Evolutionary conservation across 2,113 vertebrate genomes (phyloP), one percentile per base, ranked within the genome.

Genomic region (Apistogramma diplotaenia): DNA sequence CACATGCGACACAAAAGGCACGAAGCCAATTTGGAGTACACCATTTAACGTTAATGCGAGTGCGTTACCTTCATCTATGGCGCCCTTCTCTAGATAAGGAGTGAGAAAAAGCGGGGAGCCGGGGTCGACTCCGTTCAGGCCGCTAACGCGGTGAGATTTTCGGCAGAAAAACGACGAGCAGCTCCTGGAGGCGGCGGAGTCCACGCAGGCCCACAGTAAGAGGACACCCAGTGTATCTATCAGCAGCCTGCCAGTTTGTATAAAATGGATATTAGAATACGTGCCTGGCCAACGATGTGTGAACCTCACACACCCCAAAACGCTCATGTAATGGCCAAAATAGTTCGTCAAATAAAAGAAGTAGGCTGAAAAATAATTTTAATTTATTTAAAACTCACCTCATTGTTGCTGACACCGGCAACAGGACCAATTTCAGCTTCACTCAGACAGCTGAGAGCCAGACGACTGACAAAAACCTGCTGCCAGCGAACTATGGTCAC

Each of bases 51-150:
- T 6, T 12, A n/a, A 21, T 3, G 1, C 4, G 19, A 13, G n/a
- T 29, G 29, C 29, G 27, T 54, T 87, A 96, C 95, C 95, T 95
- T 97, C 93, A 12, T 88, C 91, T 60, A 93, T 89, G 61, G 85
- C 96, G 5, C 95, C 95, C 61, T 88, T 94, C 88, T 96, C 94
- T 78, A 96, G 91, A 53, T 96, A 96, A 3, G 95, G 94, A 1
- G 95, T 97, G 83, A 97, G 95, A 71, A 97, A 96, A 5, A 99
- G 94, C 0, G 97, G 96, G 4, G 93, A 73, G 9, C 95, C 96
- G 3, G 94, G 90, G 21, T 96, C 89, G 58, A 86, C 91, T 37
- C 78, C 89, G 13, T 19, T 25, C 11, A 85, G 60, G 19, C 31
- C 35, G 73, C 88, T 86, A 72, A 94, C 85, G 61, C 76, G 75